Evolutionary conservation across 2,113 vertebrate species (phyloP), one percentile per base, ranked within the genome.

Genomic region (Ceyx cyanopectus): DNA sequence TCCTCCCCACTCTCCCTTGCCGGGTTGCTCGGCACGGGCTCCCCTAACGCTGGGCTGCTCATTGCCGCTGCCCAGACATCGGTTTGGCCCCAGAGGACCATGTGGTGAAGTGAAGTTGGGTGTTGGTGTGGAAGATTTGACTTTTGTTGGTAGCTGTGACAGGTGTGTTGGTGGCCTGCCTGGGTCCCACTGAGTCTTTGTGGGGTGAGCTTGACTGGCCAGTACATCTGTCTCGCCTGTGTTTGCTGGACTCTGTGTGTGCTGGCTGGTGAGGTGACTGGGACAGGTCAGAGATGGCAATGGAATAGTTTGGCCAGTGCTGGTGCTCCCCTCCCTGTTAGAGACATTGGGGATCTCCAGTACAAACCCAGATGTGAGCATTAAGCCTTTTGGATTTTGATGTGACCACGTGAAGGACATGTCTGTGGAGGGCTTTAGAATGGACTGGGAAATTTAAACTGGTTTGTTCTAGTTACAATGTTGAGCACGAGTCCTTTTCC

Each of bases 11-110:
- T 19, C 7, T 30, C 12, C 29, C 10, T 29, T 0, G 0, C 23
- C 9, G 23, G 0, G 19, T 29, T 0, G 0, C 23, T 11, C 27
- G 0, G 19, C 0, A 3, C 1, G 2, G 12, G 0, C 3, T 26
- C 20, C 32, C 37, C 32, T 12, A 4, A 2, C 0, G 1, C 60
- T 2, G 2, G 0, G 4, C 29, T 0, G 5, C 23, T 46, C 5
- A 2, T 22, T 27, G 12, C 37, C 4, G 13, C 15, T 2, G 14
- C 1, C 2, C 7, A 12, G 32, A 12, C 1, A 0, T 6, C 1
- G 3, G 9, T 26, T 63, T 32, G 58, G 30, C 40, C 24, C 30
- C 1, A 0, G 34, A 1, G 13, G 60, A 4, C 34, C 0, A 8
- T 5, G 1, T 0, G 0, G 11, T 26, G 37, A 57, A 3, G 12